A percentile compares a stretch with the other conserved stretches of the same genome.
These are phyloP conservation scores for Rhinella marina DNA, from an alignment of 2,797 vertebrate genomes.

Conservation along the genomic window DNA sequence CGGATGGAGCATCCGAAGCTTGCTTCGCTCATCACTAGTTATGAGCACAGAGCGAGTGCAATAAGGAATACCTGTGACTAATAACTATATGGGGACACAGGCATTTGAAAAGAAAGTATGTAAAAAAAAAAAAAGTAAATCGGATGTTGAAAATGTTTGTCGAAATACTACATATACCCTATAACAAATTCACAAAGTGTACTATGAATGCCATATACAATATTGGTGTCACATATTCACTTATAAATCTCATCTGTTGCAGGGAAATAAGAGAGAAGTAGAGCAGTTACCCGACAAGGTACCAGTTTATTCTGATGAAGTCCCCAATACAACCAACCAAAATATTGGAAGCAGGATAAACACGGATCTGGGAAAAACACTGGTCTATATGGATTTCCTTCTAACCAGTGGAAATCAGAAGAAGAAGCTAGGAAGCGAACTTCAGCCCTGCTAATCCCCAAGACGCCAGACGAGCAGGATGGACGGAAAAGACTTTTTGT, in stretches of 20 bases:
- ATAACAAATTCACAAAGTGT: not conserved
- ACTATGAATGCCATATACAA: too few species aligned
- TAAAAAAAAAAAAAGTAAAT: not conserved
- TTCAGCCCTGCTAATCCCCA: conserved; percentile 71
- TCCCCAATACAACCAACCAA: conserved; percentile 79
- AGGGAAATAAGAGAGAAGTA: conserved; percentile 77
- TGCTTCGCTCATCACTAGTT: too few species aligned
- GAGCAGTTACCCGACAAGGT: conserved; percentile 69
- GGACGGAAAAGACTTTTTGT: not conserved
- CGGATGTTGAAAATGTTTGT: not conserved
- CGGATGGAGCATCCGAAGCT: too few species aligned
- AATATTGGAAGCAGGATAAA: conserved; percentile 77
- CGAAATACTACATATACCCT: not conserved
- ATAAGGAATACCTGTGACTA: too few species aligned
- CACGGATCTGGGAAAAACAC: conserved; percentile 75
- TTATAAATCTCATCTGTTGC: conserved; percentile 30
- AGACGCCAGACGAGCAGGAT: not conserved
- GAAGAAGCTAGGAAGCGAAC: conserved; percentile 74
- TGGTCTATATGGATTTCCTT: conserved; percentile 78
- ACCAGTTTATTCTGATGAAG: conserved; percentile 74
- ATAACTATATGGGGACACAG: too few species aligned
- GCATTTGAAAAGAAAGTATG: too few species aligned
- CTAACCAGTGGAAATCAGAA: conserved; percentile 69
- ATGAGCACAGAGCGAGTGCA: too few species aligned
- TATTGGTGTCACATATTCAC: not conserved